Percentiles rank a stretch among this genome's conserved stretches.
These are phyloP conservation scores for Ophiodon elongatus DNA, from an alignment of 2,113 vertebrate species.

Conservation along the genomic window DNA sequence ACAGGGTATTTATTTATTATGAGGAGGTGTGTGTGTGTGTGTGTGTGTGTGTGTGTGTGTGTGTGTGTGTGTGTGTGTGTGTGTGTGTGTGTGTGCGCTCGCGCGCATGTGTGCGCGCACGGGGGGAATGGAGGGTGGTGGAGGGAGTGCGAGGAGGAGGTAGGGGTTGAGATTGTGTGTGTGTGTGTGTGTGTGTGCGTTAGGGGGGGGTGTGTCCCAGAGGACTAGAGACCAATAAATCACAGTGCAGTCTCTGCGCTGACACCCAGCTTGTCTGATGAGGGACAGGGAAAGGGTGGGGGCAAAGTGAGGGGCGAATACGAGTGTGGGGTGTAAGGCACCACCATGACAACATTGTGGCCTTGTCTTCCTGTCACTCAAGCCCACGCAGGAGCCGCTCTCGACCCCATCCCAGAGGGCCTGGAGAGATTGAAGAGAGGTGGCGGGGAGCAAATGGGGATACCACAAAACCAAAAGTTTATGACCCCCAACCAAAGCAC, in stretches of 20 bases:
- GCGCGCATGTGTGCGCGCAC: slow-evolving; percentile 51
- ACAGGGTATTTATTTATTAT: slow-evolving; percentile 74
- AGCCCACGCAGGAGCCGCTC: slow-evolving; percentile 58
- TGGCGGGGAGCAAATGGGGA: slow-evolving; percentile 5
- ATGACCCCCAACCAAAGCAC: slow-evolving; percentile 22
- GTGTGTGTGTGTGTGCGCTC: slow-evolving; percentile 47
- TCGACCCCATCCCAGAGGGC: slow-evolving; percentile 38
- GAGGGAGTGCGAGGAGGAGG: slow-evolving; percentile 8
- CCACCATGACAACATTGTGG: slow-evolving; percentile 73
- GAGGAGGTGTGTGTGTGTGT: slow-evolving; percentile 21
- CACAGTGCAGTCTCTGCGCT: slow-evolving; percentile 80
- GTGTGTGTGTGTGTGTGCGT: neutral
- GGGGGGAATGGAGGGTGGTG: slow-evolving; percentile 32
- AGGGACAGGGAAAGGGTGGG: slow-evolving; percentile 52
- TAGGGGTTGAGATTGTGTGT: slow-evolving; percentile 11
- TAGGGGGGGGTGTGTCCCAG: slow-evolving; percentile 50
- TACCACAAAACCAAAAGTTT: slow-evolving; percentile 35
- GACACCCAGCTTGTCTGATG: slow-evolving; percentile 84
- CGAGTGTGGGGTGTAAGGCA: too few relatives aligned
- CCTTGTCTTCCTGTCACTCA: slow-evolving; percentile 82
- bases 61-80: slow-evolving; percentile 25
- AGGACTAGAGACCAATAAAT: slow-evolving; percentile 85
- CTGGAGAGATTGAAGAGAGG: slow-evolving; percentile 19
- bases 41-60: slow-evolving; percentile 31
- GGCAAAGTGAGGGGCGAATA: slow-evolving; percentile 25